Base-by-base conservation (phyloP, 2,113 vertebrate species). In the Axis porcinus region DNA sequence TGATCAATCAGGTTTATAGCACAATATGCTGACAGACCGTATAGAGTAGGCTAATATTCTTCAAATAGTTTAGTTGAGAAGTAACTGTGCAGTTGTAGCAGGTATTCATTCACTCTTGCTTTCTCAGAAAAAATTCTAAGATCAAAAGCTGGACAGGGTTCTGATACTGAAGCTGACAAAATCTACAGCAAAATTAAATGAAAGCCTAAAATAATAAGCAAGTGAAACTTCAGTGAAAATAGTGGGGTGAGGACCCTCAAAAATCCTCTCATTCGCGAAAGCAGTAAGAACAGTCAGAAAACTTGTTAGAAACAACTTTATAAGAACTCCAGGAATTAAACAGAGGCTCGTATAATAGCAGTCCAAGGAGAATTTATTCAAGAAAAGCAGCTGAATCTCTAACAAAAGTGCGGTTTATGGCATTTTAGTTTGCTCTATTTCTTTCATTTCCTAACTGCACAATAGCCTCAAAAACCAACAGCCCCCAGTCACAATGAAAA, bases 161-260 rank as follows among this genome's bases (percentile, higher is more conserved):
- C 60, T 89, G 54, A 76, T 70, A 19, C 17, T 36, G 30, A 94
- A 76, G 17, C 50, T 91, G 62, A 50, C 33, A 74, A 58, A 86
- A 58, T 60, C 55, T 74, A 78, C 10, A 89, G 70, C 21, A 93
- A 86, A 96, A 94, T 83, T 76, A 92, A 97, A 54, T 64, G 55
- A 43, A 86, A 96, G 17, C 28, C 70, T 92, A 54, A 86, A 76
- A 55, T 62, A 92, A 47, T 45, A 93, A 82, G 6, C 21, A 83
- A 76, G 27, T 64, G 23, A 89, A n/a, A 70, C 1, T 3, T 70
- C 36, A 28, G 33, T 50, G 52, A 82, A 58, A 74, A 94, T 27
- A 82, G 14, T 40, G 58, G 28, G 55, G 36, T 55, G 74, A 94
- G 5, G 40, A 52, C 16, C 30, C 86, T 43, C 8, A 52, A 82